Evolutionary conservation across 2,113 vertebrate genomes (phyloP), one percentile per base, ranked within the genome.

Genomic region (Corydoras maculifer): DNA sequence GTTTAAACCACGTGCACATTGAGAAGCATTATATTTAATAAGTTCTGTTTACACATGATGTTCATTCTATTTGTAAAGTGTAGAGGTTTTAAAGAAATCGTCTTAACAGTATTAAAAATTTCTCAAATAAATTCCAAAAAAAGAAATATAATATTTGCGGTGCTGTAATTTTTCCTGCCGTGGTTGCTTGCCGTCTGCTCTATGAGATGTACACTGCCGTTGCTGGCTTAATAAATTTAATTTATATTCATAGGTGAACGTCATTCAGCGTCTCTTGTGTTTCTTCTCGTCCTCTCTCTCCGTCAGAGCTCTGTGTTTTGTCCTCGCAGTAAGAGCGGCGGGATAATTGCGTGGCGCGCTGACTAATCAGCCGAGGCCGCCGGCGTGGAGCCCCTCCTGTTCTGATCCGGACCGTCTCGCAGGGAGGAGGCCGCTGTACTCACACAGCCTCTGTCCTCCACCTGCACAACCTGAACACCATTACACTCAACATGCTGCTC

Each of bases 41-140:
- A 71, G 68, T 77, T 80, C 82, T 84, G 87, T 90, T 88, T 88
- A 88, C 84, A 87, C 87, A 84, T 79, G 69, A 59, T 80, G 81
- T 86, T 82, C 81, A 81, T 88, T 80, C 83, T 85, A 82, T 90
- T 85, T 90, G 87, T 89, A 87, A 87, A 82, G 78, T 88, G 82
- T 87, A 84, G 84, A 88, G 81, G 81, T 90, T 72, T 68, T 85
- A 86, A 78, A 84, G 82, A 76, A 73, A 78, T 72, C 84, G 86
- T 90, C 86, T 87, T 84, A 78, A 80, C 86, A 87, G 86, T 89
- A 87, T 88, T 88, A 79, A 78, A 49, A 9, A 79, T 88, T 89
- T 89, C 84, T 82, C 86, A 88, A 88, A 88, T 88, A 89, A 89
- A 78, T 66, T 15, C 62, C 67, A 9, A 69, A 18, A 62, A 86